Conservation (phyloP, 2,113 vertebrate genomes). For the Hyperoodon ampullatus region DNA sequence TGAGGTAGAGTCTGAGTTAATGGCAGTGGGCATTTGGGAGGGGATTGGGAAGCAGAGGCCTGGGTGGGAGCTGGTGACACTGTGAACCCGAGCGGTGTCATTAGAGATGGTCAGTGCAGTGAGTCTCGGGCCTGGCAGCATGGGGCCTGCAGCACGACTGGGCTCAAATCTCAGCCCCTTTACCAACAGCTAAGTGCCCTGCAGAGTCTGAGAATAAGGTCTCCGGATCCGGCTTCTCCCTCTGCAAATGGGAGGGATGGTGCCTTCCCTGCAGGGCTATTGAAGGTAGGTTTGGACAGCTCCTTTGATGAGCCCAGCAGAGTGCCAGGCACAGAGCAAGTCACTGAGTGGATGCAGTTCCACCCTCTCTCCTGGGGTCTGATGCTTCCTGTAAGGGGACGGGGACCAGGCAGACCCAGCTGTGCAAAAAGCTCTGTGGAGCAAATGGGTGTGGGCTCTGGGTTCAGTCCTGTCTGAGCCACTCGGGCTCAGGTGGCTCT, state of each 20-base stretch:
- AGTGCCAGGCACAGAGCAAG: too few species aligned
- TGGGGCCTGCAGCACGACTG: accelerated
- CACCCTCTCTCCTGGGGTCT: accelerated
- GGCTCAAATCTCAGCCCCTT: neutral
- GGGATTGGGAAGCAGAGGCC: accelerated
- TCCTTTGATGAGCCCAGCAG: too few species aligned
- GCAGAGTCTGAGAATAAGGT: accelerated
- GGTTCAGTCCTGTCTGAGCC: neutral
- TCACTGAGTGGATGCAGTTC: neutral
- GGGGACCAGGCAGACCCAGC: accelerated
- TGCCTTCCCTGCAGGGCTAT: neutral
- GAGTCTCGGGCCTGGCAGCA: accelerated
- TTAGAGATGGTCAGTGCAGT: accelerated
- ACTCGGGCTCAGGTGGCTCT: accelerated
- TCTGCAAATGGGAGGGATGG: too few species aligned
- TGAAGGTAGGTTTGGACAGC: accelerated
- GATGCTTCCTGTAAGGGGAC: neutral
- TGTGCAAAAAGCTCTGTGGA: too few species aligned
- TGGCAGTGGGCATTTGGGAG: accelerated
- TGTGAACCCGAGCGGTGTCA: accelerated
- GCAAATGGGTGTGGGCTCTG: accelerated
- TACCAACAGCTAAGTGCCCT: neutral
- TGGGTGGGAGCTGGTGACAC: neutral
- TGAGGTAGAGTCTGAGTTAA: accelerated
- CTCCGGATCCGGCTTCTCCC: too few species aligned